phyloP scores from a whole-genome alignment of 2,888 invertebrate species.

The Chirona hameri region DNA sequence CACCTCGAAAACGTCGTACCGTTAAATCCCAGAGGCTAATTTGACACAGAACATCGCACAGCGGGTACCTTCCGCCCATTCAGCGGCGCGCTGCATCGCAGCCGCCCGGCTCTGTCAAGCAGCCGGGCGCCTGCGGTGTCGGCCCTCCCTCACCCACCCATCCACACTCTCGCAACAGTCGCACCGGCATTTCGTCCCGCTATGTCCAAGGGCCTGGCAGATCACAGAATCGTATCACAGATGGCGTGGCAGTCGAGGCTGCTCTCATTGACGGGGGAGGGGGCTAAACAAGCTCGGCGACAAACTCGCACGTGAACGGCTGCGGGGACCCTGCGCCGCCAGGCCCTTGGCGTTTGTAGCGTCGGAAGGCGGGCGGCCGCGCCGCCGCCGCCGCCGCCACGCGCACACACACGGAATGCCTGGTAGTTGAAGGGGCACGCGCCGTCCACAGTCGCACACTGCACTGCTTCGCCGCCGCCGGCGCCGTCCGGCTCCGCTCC shows the following conservation, averaged over 20 bases:
- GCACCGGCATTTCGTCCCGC: background rate
- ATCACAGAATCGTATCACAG: slow-evolving; percentile 27
- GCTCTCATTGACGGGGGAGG: slow-evolving; percentile 7
- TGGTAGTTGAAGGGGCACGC: background rate
- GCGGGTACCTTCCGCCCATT: background rate
- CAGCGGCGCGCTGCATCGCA: background rate
- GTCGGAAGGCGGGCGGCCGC: background rate
- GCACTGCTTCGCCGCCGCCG: background rate
- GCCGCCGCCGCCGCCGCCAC: background rate
- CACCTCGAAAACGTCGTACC: background rate
- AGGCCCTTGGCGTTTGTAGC: slow-evolving; percentile 10
- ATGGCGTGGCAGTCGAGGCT: slow-evolving; percentile 1
- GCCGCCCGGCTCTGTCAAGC: background rate
- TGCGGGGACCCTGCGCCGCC: slow-evolving; percentile 23
- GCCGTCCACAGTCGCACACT: background rate
- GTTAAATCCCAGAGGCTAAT: background rate
- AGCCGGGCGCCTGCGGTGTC: background rate
- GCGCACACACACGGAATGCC: background rate
- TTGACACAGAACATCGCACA: background rate
- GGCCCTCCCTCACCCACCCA: background rate
- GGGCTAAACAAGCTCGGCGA: slow-evolving; percentile 22
- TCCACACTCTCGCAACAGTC: background rate
- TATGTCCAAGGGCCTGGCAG: slow-evolving; percentile 11
- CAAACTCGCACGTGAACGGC: background rate
- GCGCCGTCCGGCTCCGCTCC: background rate